phyloP scores from a whole-genome alignment of 2,113 vertebrate genomes.

The Hirundichthys speculiger region DNA sequence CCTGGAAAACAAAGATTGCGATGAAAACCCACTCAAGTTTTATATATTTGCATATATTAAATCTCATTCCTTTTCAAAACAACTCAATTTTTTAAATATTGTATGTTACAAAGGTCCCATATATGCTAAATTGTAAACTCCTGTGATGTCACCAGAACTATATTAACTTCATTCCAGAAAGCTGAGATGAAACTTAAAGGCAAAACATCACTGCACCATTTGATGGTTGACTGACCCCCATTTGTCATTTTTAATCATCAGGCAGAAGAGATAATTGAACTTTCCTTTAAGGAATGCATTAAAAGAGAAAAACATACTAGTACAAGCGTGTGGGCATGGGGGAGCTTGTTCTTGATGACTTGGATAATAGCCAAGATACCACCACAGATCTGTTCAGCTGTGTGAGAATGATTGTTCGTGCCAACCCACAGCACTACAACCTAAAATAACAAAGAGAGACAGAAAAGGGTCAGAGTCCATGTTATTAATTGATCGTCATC shows the following conservation, averaged over 20 bases:
- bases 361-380: slow-evolving; percentile 87
- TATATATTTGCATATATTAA: too few species aligned
- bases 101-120: neutral
- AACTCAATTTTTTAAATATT: neutral
- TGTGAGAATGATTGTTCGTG: slow-evolving; percentile 89
- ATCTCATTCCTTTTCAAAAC: neutral
- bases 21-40: too few species aligned
- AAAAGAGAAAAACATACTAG: slow-evolving; percentile 79
- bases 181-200: neutral
- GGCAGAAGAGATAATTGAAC: neutral
- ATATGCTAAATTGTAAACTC: neutral
- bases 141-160: neutral
- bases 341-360: slow-evolving; percentile 86
- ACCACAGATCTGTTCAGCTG: slow-evolving; percentile 85
- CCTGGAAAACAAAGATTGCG: slow-evolving; percentile 72
- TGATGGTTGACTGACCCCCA: slow-evolving; percentile 25
- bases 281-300: slow-evolving; percentile 5
- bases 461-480: slow-evolving; percentile 5
- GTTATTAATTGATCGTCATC: neutral
- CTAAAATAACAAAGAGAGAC: slow-evolving; percentile 63
- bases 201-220: neutral
- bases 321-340: slow-evolving; percentile 83
- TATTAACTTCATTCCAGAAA: neutral
- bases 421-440: slow-evolving; percentile 93
- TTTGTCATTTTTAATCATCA: slow-evolving; percentile 17